Evolutionary conservation across 2,888 invertebrate genomes (phyloP).

Genomic region (Eulithis testata): DNA sequence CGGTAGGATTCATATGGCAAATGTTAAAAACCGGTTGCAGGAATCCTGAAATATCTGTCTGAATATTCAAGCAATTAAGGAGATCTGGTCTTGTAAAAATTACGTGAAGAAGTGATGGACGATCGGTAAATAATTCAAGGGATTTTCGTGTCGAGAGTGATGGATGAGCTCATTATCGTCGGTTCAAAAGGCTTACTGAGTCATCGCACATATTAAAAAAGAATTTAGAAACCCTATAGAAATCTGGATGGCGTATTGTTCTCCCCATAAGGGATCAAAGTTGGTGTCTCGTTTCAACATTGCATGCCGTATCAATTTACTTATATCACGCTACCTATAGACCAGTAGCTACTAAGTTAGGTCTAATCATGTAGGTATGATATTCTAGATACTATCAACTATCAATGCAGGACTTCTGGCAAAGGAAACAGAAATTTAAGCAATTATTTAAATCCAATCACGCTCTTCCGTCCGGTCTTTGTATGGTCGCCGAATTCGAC

Average conservation of each 20-base stretch:
- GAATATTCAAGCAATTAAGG: no score
- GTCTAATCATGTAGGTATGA: not conserved
- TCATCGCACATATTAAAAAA: constrained; percentile 26
- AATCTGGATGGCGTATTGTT: constrained; percentile 57
- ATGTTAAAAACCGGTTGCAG: constrained; percentile 22
- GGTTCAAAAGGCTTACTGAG: constrained; percentile 19
- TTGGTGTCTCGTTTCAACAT: constrained; percentile 57
- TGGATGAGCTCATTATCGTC: not conserved
- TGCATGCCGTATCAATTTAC: constrained; percentile 55
- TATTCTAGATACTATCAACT: not conserved
- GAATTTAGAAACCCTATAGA: constrained; percentile 55
- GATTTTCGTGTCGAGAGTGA: not conserved
- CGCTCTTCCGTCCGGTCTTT: constrained; percentile 41
- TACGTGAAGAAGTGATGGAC: not conserved
- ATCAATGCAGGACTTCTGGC: constrained; percentile 3
- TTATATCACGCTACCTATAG: constrained; percentile 19
- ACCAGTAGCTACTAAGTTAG: not conserved
- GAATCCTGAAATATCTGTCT: not conserved
- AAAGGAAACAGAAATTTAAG: constrained; percentile 10
- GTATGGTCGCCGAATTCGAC: constrained; percentile 30
- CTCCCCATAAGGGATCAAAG: constrained; percentile 50
- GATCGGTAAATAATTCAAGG: not conserved
- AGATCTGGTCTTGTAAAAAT: not conserved
- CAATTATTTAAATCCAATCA: constrained; percentile 39
- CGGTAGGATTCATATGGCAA: constrained; percentile 26